Base-by-base conservation (phyloP, 2,113 vertebrate species). In the Rattus rattus region DNA sequence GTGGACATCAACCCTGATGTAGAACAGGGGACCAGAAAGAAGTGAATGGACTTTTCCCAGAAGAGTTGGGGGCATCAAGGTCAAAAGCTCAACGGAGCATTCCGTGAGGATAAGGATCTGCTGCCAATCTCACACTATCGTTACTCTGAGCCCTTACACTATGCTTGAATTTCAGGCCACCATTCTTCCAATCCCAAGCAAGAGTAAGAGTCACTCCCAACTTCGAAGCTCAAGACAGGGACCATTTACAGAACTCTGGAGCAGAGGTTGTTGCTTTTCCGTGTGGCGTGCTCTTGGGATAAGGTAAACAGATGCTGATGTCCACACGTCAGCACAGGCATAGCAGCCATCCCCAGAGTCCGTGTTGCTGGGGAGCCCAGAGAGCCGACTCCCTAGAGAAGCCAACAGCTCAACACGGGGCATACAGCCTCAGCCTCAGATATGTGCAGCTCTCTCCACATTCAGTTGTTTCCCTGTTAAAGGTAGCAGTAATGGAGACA, bases 341-440 rank as follows among this genome's bases (percentile, higher is more conserved):
- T 56, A 47, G 56, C 70, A 94, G 65, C 90, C 85, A 81, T 95
- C 88, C 76, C 92, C 54, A 88, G 91, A 88, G 95, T 7, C 20
- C 47, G 5, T 0, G 85, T 88, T 93, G 80, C 94, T 69, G 14
- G 36, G 59, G 22, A 94, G n/a, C 65, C 36, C 1, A 2, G 28
- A 33, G 4, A 47, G 19, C 26, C 52, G 1, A 10, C 26, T 94
- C 91, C 69, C 80, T 33, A 91, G 80, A 36, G 92, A 79, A 72
- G 76, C 19, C 39, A 81, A 39, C 59, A 69, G 28, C 73, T 24
- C 19, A 12, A 67, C 70, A 81, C 63, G 36, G 33, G 54, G 19
- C 28, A 7, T 33, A 30, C 65, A 88, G 22, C 65, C 63, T 88
- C 49, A 13, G 56, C 49, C 54, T 90, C 49, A 69, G 33, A 84